Percentiles rank a stretch among this genome's conserved stretches.
phyloP scores from a whole-genome alignment of 2,113 vertebrate species.

The Pseudois nayaur region DNA sequence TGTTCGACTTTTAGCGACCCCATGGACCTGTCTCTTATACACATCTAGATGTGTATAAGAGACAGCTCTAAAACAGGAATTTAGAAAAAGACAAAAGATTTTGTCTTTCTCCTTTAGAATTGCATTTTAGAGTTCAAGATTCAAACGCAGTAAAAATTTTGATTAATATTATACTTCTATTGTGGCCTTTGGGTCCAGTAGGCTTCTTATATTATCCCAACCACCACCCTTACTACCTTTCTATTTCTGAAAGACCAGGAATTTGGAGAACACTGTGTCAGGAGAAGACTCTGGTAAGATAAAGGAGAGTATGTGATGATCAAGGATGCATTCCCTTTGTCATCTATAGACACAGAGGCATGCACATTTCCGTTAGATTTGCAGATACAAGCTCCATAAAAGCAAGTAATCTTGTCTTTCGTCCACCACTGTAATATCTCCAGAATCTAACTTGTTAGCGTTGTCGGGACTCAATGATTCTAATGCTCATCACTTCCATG shows the following conservation, averaged over 20 bases:
- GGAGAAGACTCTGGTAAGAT: not conserved
- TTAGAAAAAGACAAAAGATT: not conserved
- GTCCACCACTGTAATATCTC: not conserved
- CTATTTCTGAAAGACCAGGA: not conserved
- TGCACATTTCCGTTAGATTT: not conserved
- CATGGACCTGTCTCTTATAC: too few species aligned
- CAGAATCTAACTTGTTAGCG: not conserved
- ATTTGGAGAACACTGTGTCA: not conserved
- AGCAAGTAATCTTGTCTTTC: not conserved
- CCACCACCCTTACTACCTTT: not conserved
- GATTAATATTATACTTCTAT: not conserved
- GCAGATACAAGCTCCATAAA: not conserved
- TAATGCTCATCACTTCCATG: not conserved
- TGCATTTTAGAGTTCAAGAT: not conserved
- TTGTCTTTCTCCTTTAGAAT: not conserved
- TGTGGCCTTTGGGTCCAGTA: not conserved
- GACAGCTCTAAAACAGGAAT: not conserved
- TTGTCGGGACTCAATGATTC: not conserved
- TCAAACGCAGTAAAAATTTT: not conserved
- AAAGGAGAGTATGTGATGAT: too few species aligned
- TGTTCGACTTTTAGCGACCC: too few species aligned
- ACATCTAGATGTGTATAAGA: too few species aligned
- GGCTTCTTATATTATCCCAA: not conserved
- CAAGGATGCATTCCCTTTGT: not conserved
- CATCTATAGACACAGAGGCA: not conserved